Evolutionary conservation across 2,113 vertebrate species (phyloP).

Genomic region (Prionailurus bengalensis): DNA sequence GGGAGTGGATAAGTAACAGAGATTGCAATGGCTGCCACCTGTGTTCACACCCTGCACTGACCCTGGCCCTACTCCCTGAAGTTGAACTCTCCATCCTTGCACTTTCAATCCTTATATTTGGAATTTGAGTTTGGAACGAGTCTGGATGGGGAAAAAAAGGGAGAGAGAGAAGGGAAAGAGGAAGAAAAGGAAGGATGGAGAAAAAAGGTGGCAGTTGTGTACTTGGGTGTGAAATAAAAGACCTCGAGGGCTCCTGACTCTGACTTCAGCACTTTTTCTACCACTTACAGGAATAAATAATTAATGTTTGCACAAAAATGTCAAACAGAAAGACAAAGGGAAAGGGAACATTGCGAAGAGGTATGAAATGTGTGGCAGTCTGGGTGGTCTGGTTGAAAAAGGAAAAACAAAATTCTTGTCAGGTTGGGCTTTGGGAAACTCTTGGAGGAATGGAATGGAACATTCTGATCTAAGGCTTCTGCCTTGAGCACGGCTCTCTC

Average conservation of each 20-base stretch:
- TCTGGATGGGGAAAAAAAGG: neutral
- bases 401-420: neutral
- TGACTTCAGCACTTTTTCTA: conserved; percentile 18
- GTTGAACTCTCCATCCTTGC: neutral
- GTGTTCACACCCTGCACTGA: neutral
- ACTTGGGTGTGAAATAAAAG: neutral
- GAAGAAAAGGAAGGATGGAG: neutral
- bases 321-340: conserved; percentile 36
- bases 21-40: neutral
- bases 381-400: conserved; percentile 31
- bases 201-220: neutral
- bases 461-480: neutral
- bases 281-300: neutral
- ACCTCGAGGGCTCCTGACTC: neutral
- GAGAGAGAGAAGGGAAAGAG: neutral
- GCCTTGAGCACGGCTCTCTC: neutral
- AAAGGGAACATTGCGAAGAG: conserved; percentile 48
- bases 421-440: neutral
- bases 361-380: neutral
- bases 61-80: too few species aligned
- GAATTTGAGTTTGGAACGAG: neutral
- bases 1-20: neutral
- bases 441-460: neutral
- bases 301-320: conserved; percentile 27
- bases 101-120: neutral